A percentile compares a stretch with the other conserved stretches of the same genome.
Conservation (phyloP, 2,797 vertebrate species). For the Acanthurus tractus region DNA sequence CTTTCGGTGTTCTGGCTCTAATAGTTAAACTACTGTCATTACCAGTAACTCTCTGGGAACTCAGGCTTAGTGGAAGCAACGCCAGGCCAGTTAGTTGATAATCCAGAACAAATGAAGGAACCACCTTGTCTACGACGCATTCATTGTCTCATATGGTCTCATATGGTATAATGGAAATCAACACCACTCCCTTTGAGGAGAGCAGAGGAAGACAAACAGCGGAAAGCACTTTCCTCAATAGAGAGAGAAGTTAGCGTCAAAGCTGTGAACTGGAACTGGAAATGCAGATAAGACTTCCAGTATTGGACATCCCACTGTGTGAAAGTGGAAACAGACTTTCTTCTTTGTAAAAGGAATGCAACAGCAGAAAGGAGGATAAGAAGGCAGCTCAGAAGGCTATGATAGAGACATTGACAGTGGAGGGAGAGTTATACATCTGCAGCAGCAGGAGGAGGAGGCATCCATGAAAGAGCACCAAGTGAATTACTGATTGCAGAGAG, state of each 20-base stretch:
- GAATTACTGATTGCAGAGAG: conserved; percentile 81
- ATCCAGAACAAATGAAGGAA: conserved; percentile 64
- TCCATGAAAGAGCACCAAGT: conserved; percentile 73
- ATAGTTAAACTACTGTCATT: conserved; percentile 46
- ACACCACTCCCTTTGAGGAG: conserved; percentile 52
- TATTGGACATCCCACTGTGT: conserved; percentile 47
- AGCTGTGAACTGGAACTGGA: conserved; percentile 51
- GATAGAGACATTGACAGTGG: conserved; percentile 63
- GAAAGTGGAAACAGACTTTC: conserved; percentile 72
- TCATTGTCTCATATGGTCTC: conserved; percentile 44
- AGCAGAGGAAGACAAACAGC: conserved; percentile 40
- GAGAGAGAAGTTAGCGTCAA: conserved; percentile 37
- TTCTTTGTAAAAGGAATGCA: conserved; percentile 46
- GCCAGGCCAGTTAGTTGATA: conserved; percentile 26
- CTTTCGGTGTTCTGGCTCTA: conserved; percentile 60
- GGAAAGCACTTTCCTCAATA: conserved; percentile 32
- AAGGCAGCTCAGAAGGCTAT: conserved; percentile 22
- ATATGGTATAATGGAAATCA: conserved; percentile 58
- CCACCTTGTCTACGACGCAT: conserved; percentile 42
- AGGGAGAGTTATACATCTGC: conserved; percentile 55
- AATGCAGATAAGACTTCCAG: conserved; percentile 55
- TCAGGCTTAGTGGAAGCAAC: conserved; percentile 15
- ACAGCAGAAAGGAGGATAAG: conserved; percentile 28
- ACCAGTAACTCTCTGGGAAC: conserved; percentile 44
- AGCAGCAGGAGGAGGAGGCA: conserved; percentile 50